Evolutionary conservation across 2,797 vertebrate genomes (phyloP), one percentile per base, ranked within the genome.

Genomic region (Margarornis squamiger): DNA sequence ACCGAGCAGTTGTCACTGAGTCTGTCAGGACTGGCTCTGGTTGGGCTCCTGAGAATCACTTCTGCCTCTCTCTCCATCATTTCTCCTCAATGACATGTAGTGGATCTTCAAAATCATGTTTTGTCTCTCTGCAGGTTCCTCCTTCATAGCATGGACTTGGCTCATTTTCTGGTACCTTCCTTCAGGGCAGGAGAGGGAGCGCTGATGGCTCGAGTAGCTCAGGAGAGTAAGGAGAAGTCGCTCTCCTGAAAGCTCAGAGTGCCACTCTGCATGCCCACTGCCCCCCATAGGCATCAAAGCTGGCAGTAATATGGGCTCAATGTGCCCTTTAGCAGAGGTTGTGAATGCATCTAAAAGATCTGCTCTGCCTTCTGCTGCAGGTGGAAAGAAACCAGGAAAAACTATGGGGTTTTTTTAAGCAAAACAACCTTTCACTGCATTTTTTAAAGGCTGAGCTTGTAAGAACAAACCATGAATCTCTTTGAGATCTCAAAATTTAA

Each of bases 391-490:
- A 59, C 5, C 12, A 41, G 38, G 26, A 36, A 77, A 45, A 90
- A n/a, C 4, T 38, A 9, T 9, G 1, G 0, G 5, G 8, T 23
- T 10, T 7, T 6, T 66, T 75, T 23, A 48, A 3, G 54, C 5
- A 62, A 59, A 85, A 24, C 46, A 70, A 68, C 6, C 2, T 73
- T 82, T 68, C 7, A 2, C 11, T 83, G 62, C 20, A 72, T 22
- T 24, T 45, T 88, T 77, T 80, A 74, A 90, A 46, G 16, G 14
- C 49, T 34, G 43, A 65, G 12, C 62, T 90, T 75, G 6, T 18
- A 62, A 76, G 32, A 74, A 55, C 6, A 73, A 87, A 85, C 58
- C 45, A 67, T 7, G 21, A 14, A 63, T 79, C 39, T 87, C 43
- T 54, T 82, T 72, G n/a, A 68, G 24, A 77, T 75, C 66, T 71